phyloP scores from a whole-genome alignment of 2,797 vertebrate genomes.

The Crenuchus spilurus region DNA sequence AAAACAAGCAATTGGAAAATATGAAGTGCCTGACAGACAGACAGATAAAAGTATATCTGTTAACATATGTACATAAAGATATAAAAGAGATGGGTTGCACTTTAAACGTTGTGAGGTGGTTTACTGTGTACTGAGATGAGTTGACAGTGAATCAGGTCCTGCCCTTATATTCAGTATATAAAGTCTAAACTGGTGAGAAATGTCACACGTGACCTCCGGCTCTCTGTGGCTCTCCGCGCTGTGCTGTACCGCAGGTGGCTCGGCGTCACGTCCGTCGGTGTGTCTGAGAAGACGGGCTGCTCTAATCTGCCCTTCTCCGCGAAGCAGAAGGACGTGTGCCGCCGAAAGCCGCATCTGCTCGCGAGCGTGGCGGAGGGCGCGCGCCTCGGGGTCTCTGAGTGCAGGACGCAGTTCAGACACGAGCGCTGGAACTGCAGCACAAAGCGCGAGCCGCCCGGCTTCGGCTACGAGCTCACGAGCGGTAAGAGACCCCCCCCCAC shows the following conservation, averaged over 20 bases:
- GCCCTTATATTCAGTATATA: too few species aligned
- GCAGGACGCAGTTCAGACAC: slow-evolving; percentile 89
- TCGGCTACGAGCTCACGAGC: slow-evolving; percentile 84
- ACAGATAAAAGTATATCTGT: too few species aligned
- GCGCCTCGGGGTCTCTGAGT: slow-evolving; percentile 87
- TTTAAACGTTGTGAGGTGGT: too few species aligned
- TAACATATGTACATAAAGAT: too few species aligned
- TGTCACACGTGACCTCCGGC: too few species aligned
- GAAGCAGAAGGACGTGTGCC: slow-evolving; percentile 87
- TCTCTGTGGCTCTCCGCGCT: slow-evolving; percentile 21
- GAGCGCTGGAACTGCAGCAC: slow-evolving; percentile 94
- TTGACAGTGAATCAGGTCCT: too few species aligned
- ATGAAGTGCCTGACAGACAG: too few species aligned
- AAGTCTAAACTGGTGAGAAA: too few species aligned
- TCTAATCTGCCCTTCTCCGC: slow-evolving; percentile 77
- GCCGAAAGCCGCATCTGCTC: slow-evolving; percentile 84
- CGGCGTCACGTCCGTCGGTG: slow-evolving; percentile 83
- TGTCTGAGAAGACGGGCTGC: slow-evolving; percentile 82
- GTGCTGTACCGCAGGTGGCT: slow-evolving; percentile 81
- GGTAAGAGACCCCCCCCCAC: slow-evolving; percentile 76
- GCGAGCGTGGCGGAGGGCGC: slow-evolving; percentile 87
- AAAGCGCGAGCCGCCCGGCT: slow-evolving; percentile 66
- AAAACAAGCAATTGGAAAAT: too few species aligned
- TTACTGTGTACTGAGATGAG: too few species aligned
- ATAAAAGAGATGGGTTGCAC: too few species aligned